Evolutionary conservation across 2,113 vertebrate genomes (phyloP).

Genomic region (Thinocorus orbignyianus): DNA sequence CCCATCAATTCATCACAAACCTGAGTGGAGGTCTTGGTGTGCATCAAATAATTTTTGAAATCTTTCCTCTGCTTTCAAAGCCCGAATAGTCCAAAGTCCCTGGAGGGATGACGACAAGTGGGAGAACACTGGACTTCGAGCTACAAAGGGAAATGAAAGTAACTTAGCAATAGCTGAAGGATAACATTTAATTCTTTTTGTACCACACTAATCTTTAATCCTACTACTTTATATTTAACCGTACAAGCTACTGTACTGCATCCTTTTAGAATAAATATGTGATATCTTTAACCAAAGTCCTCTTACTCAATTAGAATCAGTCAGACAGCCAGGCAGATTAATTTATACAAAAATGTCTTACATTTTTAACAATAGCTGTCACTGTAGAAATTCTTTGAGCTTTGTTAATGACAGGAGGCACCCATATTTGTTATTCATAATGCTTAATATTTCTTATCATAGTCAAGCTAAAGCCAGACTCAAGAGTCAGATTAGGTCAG

Average conservation of each 20-base stretch:
- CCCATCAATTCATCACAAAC: slow-evolving; percentile 69
- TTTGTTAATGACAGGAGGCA: slow-evolving; percentile 11
- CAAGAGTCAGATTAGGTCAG: background rate
- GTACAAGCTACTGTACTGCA: background rate
- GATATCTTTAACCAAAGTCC: background rate
- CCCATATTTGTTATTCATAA: background rate
- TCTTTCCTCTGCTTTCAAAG: slow-evolving; percentile 85
- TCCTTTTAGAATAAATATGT: slow-evolving; percentile 8
- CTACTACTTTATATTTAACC: slow-evolving; percentile 9
- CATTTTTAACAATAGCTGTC: background rate
- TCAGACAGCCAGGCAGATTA: background rate
- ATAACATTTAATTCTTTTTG: slow-evolving; percentile 27
- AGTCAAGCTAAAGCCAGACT: background rate
- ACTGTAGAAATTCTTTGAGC: background rate
- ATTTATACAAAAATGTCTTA: background rate
- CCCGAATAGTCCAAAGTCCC: slow-evolving; percentile 93
- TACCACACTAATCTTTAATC: slow-evolving; percentile 30
- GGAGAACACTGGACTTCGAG: slow-evolving; percentile 94
- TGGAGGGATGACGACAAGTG: slow-evolving; percentile 92
- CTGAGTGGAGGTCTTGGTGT: slow-evolving; percentile 93
- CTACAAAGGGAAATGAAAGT: slow-evolving; percentile 71
- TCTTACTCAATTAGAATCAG: background rate
- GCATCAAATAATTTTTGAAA: slow-evolving; percentile 92
- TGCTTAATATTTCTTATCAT: background rate
- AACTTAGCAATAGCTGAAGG: slow-evolving; percentile 19